Conservation (phyloP, 2,888 invertebrate species). For the Augiades crinisus region DNA sequence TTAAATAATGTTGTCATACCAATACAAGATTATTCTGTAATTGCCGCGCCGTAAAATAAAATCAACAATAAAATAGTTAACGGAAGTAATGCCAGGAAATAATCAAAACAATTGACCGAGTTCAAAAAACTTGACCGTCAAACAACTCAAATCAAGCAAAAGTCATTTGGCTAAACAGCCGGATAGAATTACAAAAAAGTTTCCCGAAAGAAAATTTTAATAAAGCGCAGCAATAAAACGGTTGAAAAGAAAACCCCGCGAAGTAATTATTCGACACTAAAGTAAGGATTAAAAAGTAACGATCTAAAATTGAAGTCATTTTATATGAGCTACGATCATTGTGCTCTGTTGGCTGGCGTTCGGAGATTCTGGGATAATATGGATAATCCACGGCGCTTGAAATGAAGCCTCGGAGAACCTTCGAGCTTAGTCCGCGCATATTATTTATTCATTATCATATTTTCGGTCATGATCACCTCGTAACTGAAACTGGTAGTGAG, state of each 20-base stretch:
- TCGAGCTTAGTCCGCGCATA: conserved; percentile 13
- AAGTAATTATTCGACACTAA: conserved; percentile 54
- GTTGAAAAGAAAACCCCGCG: conserved; percentile 38
- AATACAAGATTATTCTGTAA: no score
- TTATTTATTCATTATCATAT: conserved; percentile 25
- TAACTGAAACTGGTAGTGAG: not conserved
- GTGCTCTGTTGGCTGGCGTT: conserved; percentile 51
- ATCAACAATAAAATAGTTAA: not conserved
- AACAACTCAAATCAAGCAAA: conserved; percentile 26
- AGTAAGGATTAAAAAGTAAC: conserved; percentile 50
- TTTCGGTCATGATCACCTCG: conserved; percentile 14
- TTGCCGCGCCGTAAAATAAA: not conserved
- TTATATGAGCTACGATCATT: conserved; percentile 55
- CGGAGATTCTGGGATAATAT: conserved; percentile 73
- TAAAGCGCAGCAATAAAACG: conserved; percentile 36
- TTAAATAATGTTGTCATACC: no score
- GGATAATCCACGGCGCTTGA: conserved; percentile 67
- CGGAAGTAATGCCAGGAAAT: not conserved
- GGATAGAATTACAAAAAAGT: conserved; percentile 34
- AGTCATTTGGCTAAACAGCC: conserved; percentile 33
- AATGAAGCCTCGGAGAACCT: conserved; percentile 54
- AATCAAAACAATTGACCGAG: conserved; percentile 12
- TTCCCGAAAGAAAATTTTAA: conserved; percentile 38
- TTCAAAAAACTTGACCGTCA: conserved; percentile 8
- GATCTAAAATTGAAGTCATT: conserved; percentile 61